These are phyloP conservation scores for Vollenhovia emeryi DNA, from an alignment of 1,140 invertebrate genomes.

Conservation along the genomic window DNA sequence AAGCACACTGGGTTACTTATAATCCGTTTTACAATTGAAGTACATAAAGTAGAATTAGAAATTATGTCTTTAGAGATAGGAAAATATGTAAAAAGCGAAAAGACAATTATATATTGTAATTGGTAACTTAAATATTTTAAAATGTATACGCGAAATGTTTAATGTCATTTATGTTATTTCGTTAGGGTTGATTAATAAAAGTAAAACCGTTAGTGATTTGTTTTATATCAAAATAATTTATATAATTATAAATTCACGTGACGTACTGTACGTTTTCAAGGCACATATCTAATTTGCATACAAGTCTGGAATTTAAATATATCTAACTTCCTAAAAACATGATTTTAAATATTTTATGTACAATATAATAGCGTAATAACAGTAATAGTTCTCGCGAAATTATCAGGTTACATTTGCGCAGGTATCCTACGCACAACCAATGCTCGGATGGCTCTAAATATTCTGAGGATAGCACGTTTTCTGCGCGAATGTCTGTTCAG, in stretches of 20 bases:
- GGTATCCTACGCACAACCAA: conserved; percentile 81
- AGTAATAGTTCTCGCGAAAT: not conserved
- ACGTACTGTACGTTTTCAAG: conserved; percentile 53
- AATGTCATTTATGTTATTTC: not conserved
- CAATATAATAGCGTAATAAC: too few relatives aligned
- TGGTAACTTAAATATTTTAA: not conserved
- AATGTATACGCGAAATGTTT: not conserved
- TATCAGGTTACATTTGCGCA: conserved; percentile 76
- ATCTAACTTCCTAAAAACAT: not conserved
- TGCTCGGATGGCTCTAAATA: conserved; percentile 82
- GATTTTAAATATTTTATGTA: conserved; percentile 24
- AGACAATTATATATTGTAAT: not conserved
- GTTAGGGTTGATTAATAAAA: conserved; percentile 14
- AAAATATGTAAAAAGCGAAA: not conserved
- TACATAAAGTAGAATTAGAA: conserved; percentile 44
- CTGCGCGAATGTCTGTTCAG: conserved; percentile 79
- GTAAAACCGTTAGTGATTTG: conserved; percentile 29
- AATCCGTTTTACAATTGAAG: conserved; percentile 97
- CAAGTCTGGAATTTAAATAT: not conserved
- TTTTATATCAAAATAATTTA: conserved; percentile 65
- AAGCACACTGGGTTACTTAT: conserved; percentile 98
- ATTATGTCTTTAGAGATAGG: conserved; percentile 14
- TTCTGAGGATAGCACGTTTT: conserved; percentile 78
- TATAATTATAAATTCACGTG: conserved; percentile 53
- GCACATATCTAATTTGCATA: conserved; percentile 42